Evolutionary conservation across 2,888 invertebrate species (phyloP).

Genomic region (Aphelenchoides bicaudatus): DNA sequence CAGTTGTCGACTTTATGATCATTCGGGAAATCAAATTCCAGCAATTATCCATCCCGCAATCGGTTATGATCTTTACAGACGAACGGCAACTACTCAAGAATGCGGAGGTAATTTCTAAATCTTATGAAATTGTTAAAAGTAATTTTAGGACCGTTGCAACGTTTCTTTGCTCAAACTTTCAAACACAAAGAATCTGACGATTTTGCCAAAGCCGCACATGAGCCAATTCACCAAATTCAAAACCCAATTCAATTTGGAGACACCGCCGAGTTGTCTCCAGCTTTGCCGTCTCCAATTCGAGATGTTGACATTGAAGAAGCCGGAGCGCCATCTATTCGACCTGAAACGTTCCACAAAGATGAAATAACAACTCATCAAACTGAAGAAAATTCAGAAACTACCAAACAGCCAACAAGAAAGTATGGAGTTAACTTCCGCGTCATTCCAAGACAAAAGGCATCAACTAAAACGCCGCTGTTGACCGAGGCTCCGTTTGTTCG

Average conservation of each 20-base stretch:
- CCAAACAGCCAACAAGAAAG: no score
- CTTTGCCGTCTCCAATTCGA: neutral
- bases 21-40: constrained; percentile 50
- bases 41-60: constrained; percentile 55
- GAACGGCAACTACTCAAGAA: constrained; percentile 45
- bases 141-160: constrained; percentile 23
- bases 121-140: constrained; percentile 3
- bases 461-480: no score
- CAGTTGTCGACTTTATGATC: constrained; percentile 52
- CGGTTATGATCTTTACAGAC: constrained; percentile 48
- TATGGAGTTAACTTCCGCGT: neutral
- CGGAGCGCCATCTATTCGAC: neutral
- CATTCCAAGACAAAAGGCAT: neutral
- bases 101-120: constrained; percentile 41
- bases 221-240: constrained; percentile 4
- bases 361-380: neutral
- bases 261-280: neutral
- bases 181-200: constrained; percentile 12
- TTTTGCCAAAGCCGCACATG: neutral
- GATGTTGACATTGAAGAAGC: constrained; percentile 1
- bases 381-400: neutral
- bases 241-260: constrained; percentile 3
- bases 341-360: neutral
- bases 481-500: neutral
- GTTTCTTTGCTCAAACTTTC: constrained; percentile 24